These are phyloP conservation scores for Drosophila mayri DNA, from an alignment of 1,140 invertebrate genomes.

Conservation along the genomic window DNA sequence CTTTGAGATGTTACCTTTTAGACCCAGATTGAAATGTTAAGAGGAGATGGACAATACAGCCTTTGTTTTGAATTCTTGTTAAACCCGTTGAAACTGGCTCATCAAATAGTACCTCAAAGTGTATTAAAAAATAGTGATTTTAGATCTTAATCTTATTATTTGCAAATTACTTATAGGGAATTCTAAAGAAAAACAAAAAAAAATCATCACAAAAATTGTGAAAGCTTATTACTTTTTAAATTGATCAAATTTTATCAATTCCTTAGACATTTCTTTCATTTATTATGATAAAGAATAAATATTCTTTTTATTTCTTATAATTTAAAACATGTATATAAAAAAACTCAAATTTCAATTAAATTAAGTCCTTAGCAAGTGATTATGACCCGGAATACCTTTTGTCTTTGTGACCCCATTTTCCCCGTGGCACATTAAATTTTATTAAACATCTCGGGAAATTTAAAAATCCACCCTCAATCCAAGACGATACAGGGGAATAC, in stretches of 20 bases:
- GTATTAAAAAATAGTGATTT: neutral
- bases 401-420: constrained; percentile 8
- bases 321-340: neutral
- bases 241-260: neutral
- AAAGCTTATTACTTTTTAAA: neutral
- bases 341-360: constrained; percentile 2
- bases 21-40: constrained; percentile 10
- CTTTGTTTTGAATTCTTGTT: constrained; percentile 6
- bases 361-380: constrained; percentile 20
- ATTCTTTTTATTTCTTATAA: neutral
- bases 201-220: neutral
- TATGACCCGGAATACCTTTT: constrained; percentile 25
- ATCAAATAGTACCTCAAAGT: neutral
- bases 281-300: neutral
- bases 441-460: constrained; percentile 26
- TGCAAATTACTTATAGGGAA: neutral
- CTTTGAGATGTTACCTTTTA: constrained; percentile 35
- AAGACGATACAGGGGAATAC: constrained; percentile 7
- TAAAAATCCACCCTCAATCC: constrained; percentile 4
- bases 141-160: neutral
- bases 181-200: neutral
- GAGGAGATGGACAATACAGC: neutral
- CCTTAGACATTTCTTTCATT: neutral
- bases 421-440: constrained; percentile 11
- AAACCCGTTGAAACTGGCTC: neutral